A percentile compares a stretch with the other conserved stretches of the same genome.
Evolutionary conservation across 2,113 vertebrate genomes (phyloP).

Genomic region (Oncorhynchus tshawytscha): DNA sequence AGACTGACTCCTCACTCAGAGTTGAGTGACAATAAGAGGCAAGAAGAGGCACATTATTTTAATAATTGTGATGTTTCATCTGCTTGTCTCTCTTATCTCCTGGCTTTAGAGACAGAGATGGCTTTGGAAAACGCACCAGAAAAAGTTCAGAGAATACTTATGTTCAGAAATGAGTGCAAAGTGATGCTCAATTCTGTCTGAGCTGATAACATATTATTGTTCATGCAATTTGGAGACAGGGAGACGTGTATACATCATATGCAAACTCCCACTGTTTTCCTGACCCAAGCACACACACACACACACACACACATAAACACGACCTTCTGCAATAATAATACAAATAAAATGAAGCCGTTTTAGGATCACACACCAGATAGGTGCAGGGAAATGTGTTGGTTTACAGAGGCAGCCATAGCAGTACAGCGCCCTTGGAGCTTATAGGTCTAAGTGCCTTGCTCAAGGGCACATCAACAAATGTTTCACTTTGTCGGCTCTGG

Average conservation of each 20-base stretch:
- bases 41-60: conserved; percentile 66
- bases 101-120: conserved; percentile 23
- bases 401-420: no score
- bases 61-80: conserved; percentile 67
- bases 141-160: conserved; percentile 11
- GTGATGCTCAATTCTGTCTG: conserved; percentile 25
- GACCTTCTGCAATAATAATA: no score
- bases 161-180: conserved; percentile 4
- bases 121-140: no score
- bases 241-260: no score
- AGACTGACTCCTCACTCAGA: conserved; percentile 47
- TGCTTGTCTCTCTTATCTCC: conserved; percentile 48
- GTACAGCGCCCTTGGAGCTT: no score
- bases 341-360: no score
- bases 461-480: not conserved
- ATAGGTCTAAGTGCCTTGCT: no score
- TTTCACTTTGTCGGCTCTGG: not conserved
- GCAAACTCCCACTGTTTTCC: not conserved
- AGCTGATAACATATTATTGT: no score
- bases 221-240: no score
- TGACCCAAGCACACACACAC: not conserved
- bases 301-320: no score
- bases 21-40: conserved; percentile 35
- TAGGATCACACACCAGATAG: no score
- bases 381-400: no score